phyloP scores from a whole-genome alignment of 1,140 invertebrate species.

The Zaprionus ornatus region DNA sequence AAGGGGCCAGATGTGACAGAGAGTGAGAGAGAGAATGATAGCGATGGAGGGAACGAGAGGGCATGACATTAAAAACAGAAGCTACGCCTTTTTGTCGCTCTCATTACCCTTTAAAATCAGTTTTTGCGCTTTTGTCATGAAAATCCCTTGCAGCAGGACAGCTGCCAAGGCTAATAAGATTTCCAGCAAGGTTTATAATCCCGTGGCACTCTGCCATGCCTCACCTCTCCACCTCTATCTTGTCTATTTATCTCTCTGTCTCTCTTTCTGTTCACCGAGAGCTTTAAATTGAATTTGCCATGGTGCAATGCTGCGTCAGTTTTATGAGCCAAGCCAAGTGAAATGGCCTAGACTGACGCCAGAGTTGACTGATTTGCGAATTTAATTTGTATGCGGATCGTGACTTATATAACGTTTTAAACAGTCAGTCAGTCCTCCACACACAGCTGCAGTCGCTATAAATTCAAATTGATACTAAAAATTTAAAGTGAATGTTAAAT shows the following conservation, averaged over 20 bases:
- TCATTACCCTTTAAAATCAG: constrained; percentile 22
- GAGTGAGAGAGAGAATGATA: background rate
- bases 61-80: constrained; percentile 21
- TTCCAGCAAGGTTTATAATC: constrained; percentile 39
- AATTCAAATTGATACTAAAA: background rate
- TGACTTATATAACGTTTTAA: background rate
- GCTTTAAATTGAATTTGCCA: constrained; percentile 44
- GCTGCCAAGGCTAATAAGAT: constrained; percentile 48
- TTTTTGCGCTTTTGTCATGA: constrained; percentile 21
- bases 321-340: constrained; percentile 29
- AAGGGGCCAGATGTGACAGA: background rate
- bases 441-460: background rate
- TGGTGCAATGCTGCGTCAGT: constrained; percentile 19
- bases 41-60: background rate
- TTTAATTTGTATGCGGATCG: constrained; percentile 20
- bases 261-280: background rate
- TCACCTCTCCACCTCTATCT: background rate
- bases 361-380: constrained; percentile 27
- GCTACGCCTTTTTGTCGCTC: constrained; percentile 16
- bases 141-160: constrained; percentile 23
- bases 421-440: background rate
- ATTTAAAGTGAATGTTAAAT: too few relatives aligned
- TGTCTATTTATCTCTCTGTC: background rate
- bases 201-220: background rate
- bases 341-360: constrained; percentile 19